Evolutionary conservation across 2,888 invertebrate genomes (phyloP).

Genomic region (Crocallis elinguaria): DNA sequence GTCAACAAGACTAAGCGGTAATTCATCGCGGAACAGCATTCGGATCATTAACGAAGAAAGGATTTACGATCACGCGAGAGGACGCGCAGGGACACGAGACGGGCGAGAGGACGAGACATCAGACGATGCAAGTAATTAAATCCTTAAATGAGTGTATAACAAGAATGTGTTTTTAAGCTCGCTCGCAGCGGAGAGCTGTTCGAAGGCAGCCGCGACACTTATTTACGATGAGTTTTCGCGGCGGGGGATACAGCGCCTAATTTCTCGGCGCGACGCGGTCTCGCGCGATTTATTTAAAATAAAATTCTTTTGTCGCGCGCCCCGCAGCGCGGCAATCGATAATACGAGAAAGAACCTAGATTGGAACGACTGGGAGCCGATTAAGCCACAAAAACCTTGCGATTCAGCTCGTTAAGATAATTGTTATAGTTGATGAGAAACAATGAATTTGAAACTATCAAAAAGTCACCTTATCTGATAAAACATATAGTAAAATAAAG

Average conservation of each 20-base stretch:
- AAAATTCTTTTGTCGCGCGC: conserved; percentile 75
- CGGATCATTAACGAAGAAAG: conserved; percentile 76
- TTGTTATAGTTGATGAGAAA: conserved; percentile 54
- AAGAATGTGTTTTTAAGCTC: conserved; percentile 75
- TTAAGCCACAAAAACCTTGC: conserved; percentile 74
- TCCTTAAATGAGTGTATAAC: conserved; percentile 81
- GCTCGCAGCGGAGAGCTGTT: conserved; percentile 57
- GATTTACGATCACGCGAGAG: conserved; percentile 79
- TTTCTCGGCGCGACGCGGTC: conserved; percentile 80
- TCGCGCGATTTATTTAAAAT: conserved; percentile 81
- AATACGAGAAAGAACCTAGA: conserved; percentile 71
- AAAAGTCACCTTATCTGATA: background rate
- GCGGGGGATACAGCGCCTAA: conserved; percentile 80
- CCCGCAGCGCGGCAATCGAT: conserved; percentile 80
- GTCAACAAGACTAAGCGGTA: conserved; percentile 75
- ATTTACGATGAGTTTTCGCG: conserved; percentile 83
- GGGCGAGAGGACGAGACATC: conserved; percentile 57
- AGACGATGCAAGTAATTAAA: conserved; percentile 79
- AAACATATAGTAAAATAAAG: conserved; percentile 3
- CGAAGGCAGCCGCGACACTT: conserved; percentile 69
- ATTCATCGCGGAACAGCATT: conserved; percentile 72
- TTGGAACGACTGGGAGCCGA: conserved; percentile 65
- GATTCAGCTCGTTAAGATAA: conserved; percentile 55
- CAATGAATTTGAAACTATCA: conserved; percentile 33
- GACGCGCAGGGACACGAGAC: conserved; percentile 44